phyloP scores from a whole-genome alignment of 2,797 vertebrate species.

The Synanceia verrucosa region DNA sequence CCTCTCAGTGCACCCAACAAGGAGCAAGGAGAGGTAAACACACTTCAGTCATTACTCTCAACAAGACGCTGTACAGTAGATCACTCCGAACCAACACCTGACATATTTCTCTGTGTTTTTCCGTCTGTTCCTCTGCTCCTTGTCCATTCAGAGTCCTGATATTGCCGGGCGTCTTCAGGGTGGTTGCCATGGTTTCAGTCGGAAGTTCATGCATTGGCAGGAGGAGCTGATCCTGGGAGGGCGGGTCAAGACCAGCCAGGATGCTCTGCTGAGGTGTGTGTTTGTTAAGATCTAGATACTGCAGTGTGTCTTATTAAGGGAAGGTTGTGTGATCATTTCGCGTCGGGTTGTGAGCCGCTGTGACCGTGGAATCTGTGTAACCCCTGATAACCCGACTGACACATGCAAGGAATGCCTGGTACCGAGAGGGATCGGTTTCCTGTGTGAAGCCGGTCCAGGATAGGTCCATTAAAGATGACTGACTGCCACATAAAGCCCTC shows the following conservation, averaged over 20 bases:
- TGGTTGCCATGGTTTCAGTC: slow-evolving; percentile 97
- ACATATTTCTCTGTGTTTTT: slow-evolving; percentile 19
- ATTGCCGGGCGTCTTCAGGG: slow-evolving; percentile 88
- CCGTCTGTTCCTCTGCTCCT: slow-evolving; percentile 5
- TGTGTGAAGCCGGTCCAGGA: slow-evolving; percentile 67
- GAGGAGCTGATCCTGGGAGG: slow-evolving; percentile 97
- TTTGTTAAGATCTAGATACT: not conserved
- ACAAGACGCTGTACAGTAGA: not conserved
- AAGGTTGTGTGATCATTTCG: not conserved
- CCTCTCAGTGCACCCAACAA: slow-evolving; percentile 93
- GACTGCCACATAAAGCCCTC: slow-evolving; percentile 69
- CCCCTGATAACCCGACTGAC: slow-evolving; percentile 70
- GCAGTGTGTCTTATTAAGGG: not conserved
- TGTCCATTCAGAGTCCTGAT: slow-evolving; percentile 83
- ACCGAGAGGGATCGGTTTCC: slow-evolving; percentile 73
- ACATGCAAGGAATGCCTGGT: slow-evolving; percentile 75
- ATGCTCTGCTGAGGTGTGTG: slow-evolving; percentile 90
- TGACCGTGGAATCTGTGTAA: slow-evolving; percentile 54
- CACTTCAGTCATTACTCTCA: not conserved
- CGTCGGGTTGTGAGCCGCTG: slow-evolving; percentile 20
- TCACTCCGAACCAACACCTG: not conserved
- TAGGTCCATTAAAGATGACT: slow-evolving; percentile 79
- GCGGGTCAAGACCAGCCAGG: slow-evolving; percentile 86
- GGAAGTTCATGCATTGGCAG: slow-evolving; percentile 99
- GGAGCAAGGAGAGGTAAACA: slow-evolving; percentile 86